Conservation (phyloP, 1,140 invertebrate genomes). For the Nymphalis io region DNA sequence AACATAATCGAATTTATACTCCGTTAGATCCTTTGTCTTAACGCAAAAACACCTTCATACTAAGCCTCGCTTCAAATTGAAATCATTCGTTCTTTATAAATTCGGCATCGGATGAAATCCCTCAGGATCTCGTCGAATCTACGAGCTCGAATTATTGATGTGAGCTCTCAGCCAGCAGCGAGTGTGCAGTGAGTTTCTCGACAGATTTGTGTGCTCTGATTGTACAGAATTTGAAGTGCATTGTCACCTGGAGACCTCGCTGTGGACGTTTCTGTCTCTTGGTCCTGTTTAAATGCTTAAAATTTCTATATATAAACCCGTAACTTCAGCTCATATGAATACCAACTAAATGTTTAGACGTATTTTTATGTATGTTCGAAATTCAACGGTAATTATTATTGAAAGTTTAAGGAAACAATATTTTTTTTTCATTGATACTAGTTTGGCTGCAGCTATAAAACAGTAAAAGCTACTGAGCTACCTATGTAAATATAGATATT, state of each 20-base stretch:
- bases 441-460: no score
- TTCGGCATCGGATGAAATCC: constrained; percentile 34
- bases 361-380: no score
- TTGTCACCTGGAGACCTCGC: constrained; percentile 10
- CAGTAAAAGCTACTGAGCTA: no score
- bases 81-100: constrained; percentile 26
- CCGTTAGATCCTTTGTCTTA: not conserved
- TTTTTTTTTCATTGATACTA: no score
- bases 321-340: not conserved
- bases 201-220: constrained; percentile 14
- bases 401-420: no score
- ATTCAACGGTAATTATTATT: no score
- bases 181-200: constrained; percentile 1
- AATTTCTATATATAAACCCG: not conserved
- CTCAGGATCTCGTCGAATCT: constrained; percentile 27
- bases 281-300: not conserved
- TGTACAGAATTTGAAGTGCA: constrained; percentile 19
- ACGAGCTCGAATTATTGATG: constrained; percentile 45
- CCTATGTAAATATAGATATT: no score
- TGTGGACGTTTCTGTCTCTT: constrained; percentile 13
- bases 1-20: not conserved
- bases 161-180: constrained; percentile 33
- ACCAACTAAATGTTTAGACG: not conserved
- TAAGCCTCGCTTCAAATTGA: constrained; percentile 12
- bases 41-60: not conserved